Percentiles rank a stretch among this genome's conserved stretches.
These are phyloP conservation scores for Sphenodon punctatus DNA, from an alignment of 2,797 vertebrate species.

Conservation along the genomic window DNA sequence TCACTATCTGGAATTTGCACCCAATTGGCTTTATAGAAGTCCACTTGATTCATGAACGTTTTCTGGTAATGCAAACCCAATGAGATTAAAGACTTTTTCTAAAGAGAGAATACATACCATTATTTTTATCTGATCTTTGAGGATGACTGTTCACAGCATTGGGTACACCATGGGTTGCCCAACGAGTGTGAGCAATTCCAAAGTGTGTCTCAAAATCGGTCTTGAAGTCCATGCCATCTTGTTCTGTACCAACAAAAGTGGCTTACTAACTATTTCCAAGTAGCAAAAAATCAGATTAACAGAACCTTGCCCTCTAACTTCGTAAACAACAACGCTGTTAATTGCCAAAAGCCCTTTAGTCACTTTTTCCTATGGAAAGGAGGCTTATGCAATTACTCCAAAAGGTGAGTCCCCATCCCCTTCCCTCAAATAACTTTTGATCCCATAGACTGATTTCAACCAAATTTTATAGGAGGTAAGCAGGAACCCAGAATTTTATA, in stretches of 20 bases:
- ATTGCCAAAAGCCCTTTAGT: no score
- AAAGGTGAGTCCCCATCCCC: background rate
- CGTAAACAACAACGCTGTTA: no score
- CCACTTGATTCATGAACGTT: background rate
- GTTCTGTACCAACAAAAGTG: conserved; percentile 78
- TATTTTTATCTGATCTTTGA: conserved; percentile 92
- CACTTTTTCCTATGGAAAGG: background rate
- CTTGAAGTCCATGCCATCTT: conserved; percentile 87
- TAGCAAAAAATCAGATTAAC: background rate
- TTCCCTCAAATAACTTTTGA: background rate
- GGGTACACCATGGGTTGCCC: conserved; percentile 94
- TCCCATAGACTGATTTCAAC: background rate
- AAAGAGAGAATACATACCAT: conserved; percentile 75
- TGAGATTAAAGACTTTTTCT: background rate
- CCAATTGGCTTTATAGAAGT: background rate
- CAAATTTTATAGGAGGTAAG: no score
- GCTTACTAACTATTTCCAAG: background rate
- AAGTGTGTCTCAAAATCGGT: conserved; percentile 89
- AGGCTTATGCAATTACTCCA: no score
- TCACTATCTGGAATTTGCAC: background rate
- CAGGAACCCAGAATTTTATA: no score
- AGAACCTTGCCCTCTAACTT: background rate
- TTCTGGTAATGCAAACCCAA: background rate
- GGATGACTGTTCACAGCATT: conserved; percentile 93
- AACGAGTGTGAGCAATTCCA: conserved; percentile 94